A percentile compares a stretch with the other conserved stretches of the same genome.
Evolutionary conservation across 2,888 invertebrate genomes (phyloP).

Genomic region (Nebria salina): DNA sequence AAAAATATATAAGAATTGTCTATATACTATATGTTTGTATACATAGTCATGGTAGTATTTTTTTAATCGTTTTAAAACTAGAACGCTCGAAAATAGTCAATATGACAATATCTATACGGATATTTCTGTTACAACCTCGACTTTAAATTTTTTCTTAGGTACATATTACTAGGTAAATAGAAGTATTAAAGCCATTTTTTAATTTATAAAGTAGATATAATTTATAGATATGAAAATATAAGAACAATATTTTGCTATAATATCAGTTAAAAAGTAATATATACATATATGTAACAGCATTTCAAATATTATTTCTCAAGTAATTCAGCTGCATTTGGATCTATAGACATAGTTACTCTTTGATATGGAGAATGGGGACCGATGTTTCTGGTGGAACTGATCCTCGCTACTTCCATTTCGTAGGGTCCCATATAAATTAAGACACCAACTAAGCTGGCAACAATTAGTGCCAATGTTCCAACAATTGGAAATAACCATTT

Average conservation of each 20-base stretch:
- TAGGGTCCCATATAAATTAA: conserved; percentile 41
- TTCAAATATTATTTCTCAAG: conserved; percentile 2
- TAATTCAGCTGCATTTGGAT: conserved; percentile 52
- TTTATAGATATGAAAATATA: conserved; percentile 9
- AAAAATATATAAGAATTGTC: no score
- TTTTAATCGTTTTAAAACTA: no score
- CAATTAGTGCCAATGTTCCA: conserved; percentile 24
- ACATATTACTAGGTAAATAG: no score
- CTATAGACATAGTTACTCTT: conserved; percentile 17
- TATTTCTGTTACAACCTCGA: no score
- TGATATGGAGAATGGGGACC: conserved; percentile 37
- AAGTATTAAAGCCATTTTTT: no score
- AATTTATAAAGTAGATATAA: not conserved
- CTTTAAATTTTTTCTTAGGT: no score
- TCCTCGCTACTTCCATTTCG: conserved; percentile 11
- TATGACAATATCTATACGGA: no score
- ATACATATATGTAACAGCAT: conserved; percentile 11
- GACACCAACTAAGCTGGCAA: conserved; percentile 23
- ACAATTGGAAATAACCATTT: conserved; percentile 38
- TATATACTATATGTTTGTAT: no score
- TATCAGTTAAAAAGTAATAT: not conserved
- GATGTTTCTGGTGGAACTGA: conserved; percentile 8
- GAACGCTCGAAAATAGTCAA: no score
- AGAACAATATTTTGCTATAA: not conserved
- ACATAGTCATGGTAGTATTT: no score